Evolutionary conservation across 2,888 invertebrate genomes (phyloP).

Genomic region (Caenorhabditis sinica): DNA sequence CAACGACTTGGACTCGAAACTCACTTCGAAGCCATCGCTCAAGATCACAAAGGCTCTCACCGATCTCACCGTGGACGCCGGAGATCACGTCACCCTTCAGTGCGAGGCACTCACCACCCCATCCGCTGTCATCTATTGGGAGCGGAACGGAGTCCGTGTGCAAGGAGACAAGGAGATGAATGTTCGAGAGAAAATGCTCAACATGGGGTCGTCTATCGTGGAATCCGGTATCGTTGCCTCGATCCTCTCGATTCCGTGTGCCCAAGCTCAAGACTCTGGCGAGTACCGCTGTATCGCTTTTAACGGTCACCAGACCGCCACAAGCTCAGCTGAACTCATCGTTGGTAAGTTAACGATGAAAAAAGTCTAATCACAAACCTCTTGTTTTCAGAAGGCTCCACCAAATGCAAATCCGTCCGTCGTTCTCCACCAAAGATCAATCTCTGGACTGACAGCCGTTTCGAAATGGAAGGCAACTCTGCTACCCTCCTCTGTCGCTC

Average conservation of each 20-base stretch:
- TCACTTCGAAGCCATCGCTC: not conserved
- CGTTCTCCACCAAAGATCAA: slow-evolving; percentile 80
- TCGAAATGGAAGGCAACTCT: slow-evolving; percentile 84
- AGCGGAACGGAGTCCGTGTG: slow-evolving; percentile 87
- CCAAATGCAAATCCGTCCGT: not conserved
- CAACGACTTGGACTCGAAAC: slow-evolving; percentile 13
- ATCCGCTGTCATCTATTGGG: slow-evolving; percentile 87
- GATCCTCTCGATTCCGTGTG: slow-evolving; percentile 89
- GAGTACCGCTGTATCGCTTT: slow-evolving; percentile 89
- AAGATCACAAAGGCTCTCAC: slow-evolving; percentile 13
- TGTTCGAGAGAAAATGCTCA: slow-evolving; percentile 60
- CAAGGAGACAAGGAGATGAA: slow-evolving; percentile 52
- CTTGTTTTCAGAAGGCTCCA: not conserved
- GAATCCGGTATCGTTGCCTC: slow-evolving; percentile 86
- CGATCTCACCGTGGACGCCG: slow-evolving; percentile 33
- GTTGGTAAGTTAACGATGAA: slow-evolving; percentile 46
- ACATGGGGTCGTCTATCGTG: slow-evolving; percentile 54
- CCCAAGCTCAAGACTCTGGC: slow-evolving; percentile 87
- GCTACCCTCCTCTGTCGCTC: slow-evolving; percentile 85
- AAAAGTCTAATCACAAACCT: not conserved
- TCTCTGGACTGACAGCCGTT: slow-evolving; percentile 83
- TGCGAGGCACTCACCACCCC: slow-evolving; percentile 91
- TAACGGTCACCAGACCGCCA: slow-evolving; percentile 75
- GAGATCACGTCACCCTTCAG: slow-evolving; percentile 85
- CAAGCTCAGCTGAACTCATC: slow-evolving; percentile 39